Evolutionary conservation across 2,888 invertebrate genomes (phyloP), one percentile per base, ranked within the genome.

Genomic region (Anagyrus pseudococci): DNA sequence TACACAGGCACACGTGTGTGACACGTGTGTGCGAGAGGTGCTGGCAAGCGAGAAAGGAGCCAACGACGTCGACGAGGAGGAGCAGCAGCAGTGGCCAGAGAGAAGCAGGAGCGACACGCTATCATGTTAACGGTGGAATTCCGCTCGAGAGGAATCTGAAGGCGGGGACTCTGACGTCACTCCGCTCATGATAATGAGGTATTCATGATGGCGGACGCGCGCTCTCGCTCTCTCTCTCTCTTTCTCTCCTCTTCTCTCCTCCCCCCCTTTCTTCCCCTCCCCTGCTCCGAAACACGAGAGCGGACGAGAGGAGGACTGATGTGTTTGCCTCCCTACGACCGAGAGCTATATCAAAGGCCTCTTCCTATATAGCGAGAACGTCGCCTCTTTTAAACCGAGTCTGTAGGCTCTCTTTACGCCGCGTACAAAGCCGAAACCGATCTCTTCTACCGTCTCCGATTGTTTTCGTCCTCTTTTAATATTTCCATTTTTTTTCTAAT

Each of bases 131-230:
- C 82, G 79, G 80, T 82, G 82, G 81, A 82, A 82, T 82, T 82
- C 82, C 82, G 80, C 80, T 81, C 62, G 77, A 77, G 79, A 81
- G 80, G 82, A 81, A 82, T 82, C 82, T 80, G 81, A 78, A 79
- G 85, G 84, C 84, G 80, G 84, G 85, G 85, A 85, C 85, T 84
- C 86, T 89, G 89, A 89, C 89, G 90, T 89, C 89, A 89, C 86
- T 80, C 76, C 78, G 79, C 80, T 85, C 88, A 86, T 88, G 88
- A 88, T 89, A 89, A 89, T 89, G 89, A 87, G 89, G 88, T 89
- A 89, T 90, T 46, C 89, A 90, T 90, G 88, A 90, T 90, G 90
- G 90, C 89, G 88, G 89, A 15, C 33, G 33, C 33, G 15, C 29
- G 33, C 13, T 15, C 33, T 37, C 13, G 33, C 33, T 37, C 33